Base-by-base conservation (phyloP, 2,888 invertebrate genomes). In the Periphyllus acericola region DNA sequence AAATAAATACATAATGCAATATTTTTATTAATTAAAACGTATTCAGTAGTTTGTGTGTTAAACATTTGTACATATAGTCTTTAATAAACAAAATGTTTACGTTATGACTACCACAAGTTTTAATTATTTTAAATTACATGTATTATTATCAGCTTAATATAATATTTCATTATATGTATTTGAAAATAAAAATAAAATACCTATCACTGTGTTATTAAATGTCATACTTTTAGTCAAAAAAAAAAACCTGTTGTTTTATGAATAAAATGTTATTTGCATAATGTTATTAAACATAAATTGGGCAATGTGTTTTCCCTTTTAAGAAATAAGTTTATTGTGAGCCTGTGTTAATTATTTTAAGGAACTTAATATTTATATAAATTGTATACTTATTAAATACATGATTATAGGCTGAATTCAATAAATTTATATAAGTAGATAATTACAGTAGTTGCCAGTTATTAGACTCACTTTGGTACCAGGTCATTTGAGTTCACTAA, bases 51-150 rank as follows among this genome's bases (percentile, higher is more conserved):
- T n/a, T 52, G 60, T 84, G 66, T 84, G 25, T 60, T 60, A 29
- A 60, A 78, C 25, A 46, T 40, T n/a, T 25, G 25, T 66, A 46
- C 25, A 75, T 84, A 29, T 76, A 19, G 68, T 6, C 21, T 71
- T 66, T 29, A 14, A 32, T 83, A 60, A 40, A 75, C 19, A 66
- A 66, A 8, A 40, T 14, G 60, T 29, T 75, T 40, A 76, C n/a
- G n/a, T 34, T 25, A 84, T 68, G 46, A 52, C 66, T 19, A 21
- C 21, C 21, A 21, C 14, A 14, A 55, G 21, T 55, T 55, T 55
- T 14, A 55, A 55, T 55, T 78, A 34, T 68, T 78, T 68, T 46
- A 46, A 84, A 36, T 66, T 83, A 75, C 60, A 75, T 83, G 17
- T 32, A 40, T 60, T 83, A 60, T 74, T 29, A 82, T 52, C 82